phyloP scores from a whole-genome alignment of 2,113 vertebrate species.

The Sebastes schlegelii region DNA sequence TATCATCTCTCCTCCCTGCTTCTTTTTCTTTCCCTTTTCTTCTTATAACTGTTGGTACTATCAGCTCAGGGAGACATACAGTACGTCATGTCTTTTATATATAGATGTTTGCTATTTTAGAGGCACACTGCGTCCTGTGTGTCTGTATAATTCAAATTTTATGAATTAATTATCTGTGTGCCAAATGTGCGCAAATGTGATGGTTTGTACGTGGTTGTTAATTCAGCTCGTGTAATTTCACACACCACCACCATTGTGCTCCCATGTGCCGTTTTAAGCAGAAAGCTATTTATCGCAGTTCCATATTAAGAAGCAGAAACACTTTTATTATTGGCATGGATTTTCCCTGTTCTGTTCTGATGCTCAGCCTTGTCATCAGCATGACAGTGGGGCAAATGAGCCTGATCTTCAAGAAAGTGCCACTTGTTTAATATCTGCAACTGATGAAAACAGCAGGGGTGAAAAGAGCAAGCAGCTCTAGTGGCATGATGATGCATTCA shows the following conservation, averaged over 20 bases:
- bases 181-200: slow-evolving; percentile 24
- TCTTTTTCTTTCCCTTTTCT: background rate
- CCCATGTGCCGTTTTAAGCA: slow-evolving; percentile 39
- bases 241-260: slow-evolving; percentile 8
- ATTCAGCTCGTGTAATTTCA: slow-evolving; percentile 54
- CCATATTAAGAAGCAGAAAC: slow-evolving; percentile 33
- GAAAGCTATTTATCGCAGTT: slow-evolving; percentile 35
- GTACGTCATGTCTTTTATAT: slow-evolving; percentile 20
- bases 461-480: background rate
- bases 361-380: background rate
- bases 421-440: slow-evolving; percentile 17
- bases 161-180: slow-evolving; percentile 58
- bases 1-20: background rate
- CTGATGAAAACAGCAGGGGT: slow-evolving; percentile 5
- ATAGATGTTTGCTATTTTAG: slow-evolving; percentile 47
- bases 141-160: slow-evolving; percentile 53
- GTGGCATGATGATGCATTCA: slow-evolving; percentile 8
- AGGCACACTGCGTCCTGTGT: slow-evolving; percentile 37
- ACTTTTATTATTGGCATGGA: slow-evolving; percentile 19
- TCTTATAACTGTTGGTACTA: slow-evolving; percentile 24
- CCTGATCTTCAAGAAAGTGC: slow-evolving; percentile 8
- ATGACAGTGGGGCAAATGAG: background rate
- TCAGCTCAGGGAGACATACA: slow-evolving; percentile 37
- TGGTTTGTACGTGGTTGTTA: slow-evolving; percentile 26
- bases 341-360: slow-evolving; percentile 31